Percentiles rank a stretch among this genome's conserved stretches.
Conservation (phyloP, 2,797 vertebrate species). For the Adrianichthys oophorus region DNA sequence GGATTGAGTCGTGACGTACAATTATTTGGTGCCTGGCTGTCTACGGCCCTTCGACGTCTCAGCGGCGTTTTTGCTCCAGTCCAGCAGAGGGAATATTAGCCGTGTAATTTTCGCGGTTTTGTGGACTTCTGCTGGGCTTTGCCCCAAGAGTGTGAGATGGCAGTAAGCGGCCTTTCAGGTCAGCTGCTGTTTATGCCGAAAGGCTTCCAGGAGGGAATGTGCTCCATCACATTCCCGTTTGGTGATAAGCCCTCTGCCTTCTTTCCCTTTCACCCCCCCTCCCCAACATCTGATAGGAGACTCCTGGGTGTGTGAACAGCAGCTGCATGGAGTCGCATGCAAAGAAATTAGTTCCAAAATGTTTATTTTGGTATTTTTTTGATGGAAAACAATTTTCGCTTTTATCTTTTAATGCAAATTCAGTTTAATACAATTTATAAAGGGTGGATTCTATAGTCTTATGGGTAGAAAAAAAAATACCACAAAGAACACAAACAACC, state of each 20-base stretch:
- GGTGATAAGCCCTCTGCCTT: slow-evolving; percentile 53
- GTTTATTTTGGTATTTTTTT: no score
- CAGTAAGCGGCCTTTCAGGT: slow-evolving; percentile 59
- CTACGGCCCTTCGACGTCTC: slow-evolving; percentile 62
- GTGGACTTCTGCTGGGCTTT: slow-evolving; percentile 62
- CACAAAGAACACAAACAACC: no score
- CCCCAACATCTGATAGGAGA: slow-evolving; percentile 39
- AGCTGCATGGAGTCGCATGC: slow-evolving; percentile 22
- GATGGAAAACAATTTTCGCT: no score
- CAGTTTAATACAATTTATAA: no score
- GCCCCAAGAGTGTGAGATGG: slow-evolving; percentile 60
- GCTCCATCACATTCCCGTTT: slow-evolving; percentile 32
- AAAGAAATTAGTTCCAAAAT: no score
- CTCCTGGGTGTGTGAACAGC: slow-evolving; percentile 50
- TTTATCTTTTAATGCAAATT: no score
- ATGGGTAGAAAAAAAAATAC: no score
- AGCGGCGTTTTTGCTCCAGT: slow-evolving; percentile 66
- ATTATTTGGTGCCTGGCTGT: slow-evolving; percentile 83
- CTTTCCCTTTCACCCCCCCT: slow-evolving; percentile 16
- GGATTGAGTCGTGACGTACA: slow-evolving; percentile 75
- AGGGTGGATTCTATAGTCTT: no score
- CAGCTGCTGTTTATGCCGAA: slow-evolving; percentile 70
- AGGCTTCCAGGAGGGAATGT: slow-evolving; percentile 49
- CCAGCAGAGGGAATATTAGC: slow-evolving; percentile 68
- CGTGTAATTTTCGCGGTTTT: slow-evolving; percentile 79